These are phyloP conservation scores for Lutjanus campechanus DNA, from an alignment of 2,797 vertebrate genomes.

Conservation along the genomic window DNA sequence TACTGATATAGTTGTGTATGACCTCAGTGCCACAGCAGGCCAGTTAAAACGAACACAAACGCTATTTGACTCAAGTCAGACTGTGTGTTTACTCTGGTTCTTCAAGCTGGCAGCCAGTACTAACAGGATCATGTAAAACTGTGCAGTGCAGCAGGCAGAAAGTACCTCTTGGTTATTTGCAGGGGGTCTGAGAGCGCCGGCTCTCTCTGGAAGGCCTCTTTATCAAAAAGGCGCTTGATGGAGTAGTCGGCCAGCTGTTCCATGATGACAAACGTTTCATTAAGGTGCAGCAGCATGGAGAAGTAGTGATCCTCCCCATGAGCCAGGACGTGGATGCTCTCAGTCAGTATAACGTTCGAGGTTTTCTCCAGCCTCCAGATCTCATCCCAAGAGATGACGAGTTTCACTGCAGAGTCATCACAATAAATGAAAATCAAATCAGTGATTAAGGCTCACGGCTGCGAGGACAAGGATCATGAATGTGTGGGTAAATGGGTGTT, in stretches of 20 bases:
- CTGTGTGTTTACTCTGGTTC: conserved; percentile 22
- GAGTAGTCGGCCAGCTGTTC: conserved; percentile 96
- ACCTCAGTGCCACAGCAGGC: not conserved
- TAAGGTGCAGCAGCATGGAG: conserved; percentile 97
- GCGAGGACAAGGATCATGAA: not conserved
- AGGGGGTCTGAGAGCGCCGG: conserved; percentile 91
- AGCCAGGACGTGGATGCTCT: conserved; percentile 93
- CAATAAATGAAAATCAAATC: conserved; percentile 10
- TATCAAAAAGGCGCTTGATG: conserved; percentile 95
- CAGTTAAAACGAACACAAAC: conserved; percentile 43
- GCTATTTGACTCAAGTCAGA: conserved; percentile 19
- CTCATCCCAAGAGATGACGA: conserved; percentile 95
- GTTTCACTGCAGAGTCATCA: conserved; percentile 88
- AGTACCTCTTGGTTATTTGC: conserved; percentile 95
- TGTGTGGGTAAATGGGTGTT: not conserved
- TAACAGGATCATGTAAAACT: conserved; percentile 36
- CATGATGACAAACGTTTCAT: conserved; percentile 96
- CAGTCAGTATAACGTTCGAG: conserved; percentile 93
- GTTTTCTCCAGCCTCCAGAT: conserved; percentile 95
- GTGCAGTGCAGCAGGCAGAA: conserved; percentile 16
- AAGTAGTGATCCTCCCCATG: conserved; percentile 95
- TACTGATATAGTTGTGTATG: not conserved
- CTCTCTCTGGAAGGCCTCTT: conserved; percentile 93
- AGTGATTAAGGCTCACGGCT: not conserved
- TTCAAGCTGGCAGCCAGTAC: conserved; percentile 14